Evolutionary conservation across 1,140 invertebrate genomes (phyloP), one percentile per base, ranked within the genome.

Genomic region (Battus philenor): DNA sequence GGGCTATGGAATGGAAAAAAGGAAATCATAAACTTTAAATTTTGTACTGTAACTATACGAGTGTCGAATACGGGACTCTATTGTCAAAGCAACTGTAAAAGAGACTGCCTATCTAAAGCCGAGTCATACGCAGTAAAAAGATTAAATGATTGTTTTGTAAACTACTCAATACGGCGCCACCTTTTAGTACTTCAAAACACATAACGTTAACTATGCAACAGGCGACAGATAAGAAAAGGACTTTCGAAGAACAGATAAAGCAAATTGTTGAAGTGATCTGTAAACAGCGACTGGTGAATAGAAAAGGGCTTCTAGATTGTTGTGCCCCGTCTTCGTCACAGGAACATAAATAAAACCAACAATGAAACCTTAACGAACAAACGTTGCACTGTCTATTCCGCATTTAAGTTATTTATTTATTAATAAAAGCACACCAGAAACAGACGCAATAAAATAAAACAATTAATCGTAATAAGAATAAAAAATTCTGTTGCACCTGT

Each of bases 341-440:
- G 59, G 63, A 59, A 61, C 51, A 58, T 64, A 74, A 67, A 69
- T 57, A 74, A 58, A 49, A 59, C 44, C 59, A 60, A 71, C 65
- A 71, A 74, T 66, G 49, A 63, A 58, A 44, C 48, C 51, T 61
- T 71, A 67, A 74, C 65, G 65, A 74, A 56, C 53, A 43, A 46
- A 53, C 59, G 56, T 56, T 61, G 54, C 47, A 50, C 45, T 49
- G 50, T 57, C 57, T 51, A 50, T 44, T 36, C 45, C 50, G 47
- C 47, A 56, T 61, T 59, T 52, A 31, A 44, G 39, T 56, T 56
- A 56, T 59, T 62, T 18, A 15, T n/a, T n/a, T n/a, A n/a, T n/a
- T n/a, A n/a, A n/a, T n/a, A n/a, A n/a, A n/a, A n/a, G n/a, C n/a
- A n/a, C n/a, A n/a, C n/a, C n/a, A n/a, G n/a, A n/a, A n/a, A n/a